Evolutionary conservation across 1,140 invertebrate species (phyloP).

Genomic region (Matsumurasca onukii): DNA sequence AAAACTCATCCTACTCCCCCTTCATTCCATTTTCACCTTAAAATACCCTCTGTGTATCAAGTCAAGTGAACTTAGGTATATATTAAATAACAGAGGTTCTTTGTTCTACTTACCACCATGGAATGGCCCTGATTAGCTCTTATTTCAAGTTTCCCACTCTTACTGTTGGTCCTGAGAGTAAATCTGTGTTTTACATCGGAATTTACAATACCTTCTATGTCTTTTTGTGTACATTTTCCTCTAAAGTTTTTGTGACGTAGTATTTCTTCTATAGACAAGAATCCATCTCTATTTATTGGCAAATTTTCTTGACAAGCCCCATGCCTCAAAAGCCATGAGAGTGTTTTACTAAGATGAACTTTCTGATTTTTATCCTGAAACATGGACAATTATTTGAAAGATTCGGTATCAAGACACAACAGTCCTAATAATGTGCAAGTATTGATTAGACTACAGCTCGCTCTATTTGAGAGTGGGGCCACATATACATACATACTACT

Average conservation of each 20-base stretch:
- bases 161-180: conserved; percentile 2
- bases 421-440: too few relatives aligned
- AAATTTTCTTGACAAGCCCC: conserved; percentile 7
- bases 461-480: too few relatives aligned
- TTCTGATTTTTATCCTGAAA: background rate
- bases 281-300: background rate
- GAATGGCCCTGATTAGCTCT: conserved; percentile 16
- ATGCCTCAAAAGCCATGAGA: conserved; percentile 2
- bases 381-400: too few relatives aligned
- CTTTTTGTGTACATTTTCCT: background rate
- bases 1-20: background rate
- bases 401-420: too few relatives aligned
- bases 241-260: background rate
- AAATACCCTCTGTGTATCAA: background rate
- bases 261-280: background rate
- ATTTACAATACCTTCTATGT: background rate
- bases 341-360: background rate
- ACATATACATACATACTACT: too few relatives aligned
- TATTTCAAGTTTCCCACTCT: background rate
- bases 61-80: background rate
- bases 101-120: background rate
- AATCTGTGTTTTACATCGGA: background rate
- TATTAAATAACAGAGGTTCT: background rate
- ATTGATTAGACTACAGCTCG: too few relatives aligned
- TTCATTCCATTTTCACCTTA: background rate